Evolutionary conservation across 2,888 invertebrate species (phyloP).

Genomic region (Drosophila nr. medialis): DNA sequence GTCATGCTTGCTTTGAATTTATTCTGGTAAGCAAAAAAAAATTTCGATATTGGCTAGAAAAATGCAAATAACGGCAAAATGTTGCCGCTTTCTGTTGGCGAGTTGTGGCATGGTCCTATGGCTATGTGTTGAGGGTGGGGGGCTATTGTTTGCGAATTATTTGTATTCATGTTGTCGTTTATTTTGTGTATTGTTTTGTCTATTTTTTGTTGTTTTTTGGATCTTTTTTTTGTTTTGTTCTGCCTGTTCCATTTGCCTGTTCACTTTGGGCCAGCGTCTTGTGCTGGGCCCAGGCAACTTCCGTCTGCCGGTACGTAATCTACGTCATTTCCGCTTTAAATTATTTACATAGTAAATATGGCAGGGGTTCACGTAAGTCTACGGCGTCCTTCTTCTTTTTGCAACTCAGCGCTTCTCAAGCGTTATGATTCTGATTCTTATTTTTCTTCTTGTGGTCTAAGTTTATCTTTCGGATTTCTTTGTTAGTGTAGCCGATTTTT

Average conservation of each 20-base stretch:
- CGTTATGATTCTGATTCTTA: constrained; percentile 47
- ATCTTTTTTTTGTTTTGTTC: constrained; percentile 8
- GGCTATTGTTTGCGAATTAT: constrained; percentile 71
- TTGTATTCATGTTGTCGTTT: constrained; percentile 61
- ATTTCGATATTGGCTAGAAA: constrained; percentile 29
- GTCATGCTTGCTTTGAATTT: constrained; percentile 50
- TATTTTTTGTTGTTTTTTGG: constrained; percentile 8
- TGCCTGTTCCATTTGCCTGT: constrained; percentile 26
- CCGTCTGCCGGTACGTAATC: constrained; percentile 71
- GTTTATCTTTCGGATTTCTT: constrained; percentile 56
- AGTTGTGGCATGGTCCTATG: constrained; percentile 10
- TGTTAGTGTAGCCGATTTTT: constrained; percentile 43
- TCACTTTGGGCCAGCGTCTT: constrained; percentile 41
- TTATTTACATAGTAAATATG: constrained; percentile 73
- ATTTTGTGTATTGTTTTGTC: constrained; percentile 1
- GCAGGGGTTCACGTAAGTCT: constrained; percentile 50
- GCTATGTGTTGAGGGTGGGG: background rate
- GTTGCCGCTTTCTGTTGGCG: constrained; percentile 38
- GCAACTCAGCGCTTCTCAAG: constrained; percentile 43
- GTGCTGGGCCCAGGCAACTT: constrained; percentile 58
- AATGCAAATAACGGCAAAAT: constrained; percentile 68
- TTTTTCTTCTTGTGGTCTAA: constrained; percentile 20
- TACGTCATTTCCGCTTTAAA: constrained; percentile 74
- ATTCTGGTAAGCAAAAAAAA: constrained; percentile 51
- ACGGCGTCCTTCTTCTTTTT: background rate